A percentile compares a stretch with the other conserved stretches of the same genome.
Conservation (phyloP, 2,113 vertebrate species). For the Tor tambroides region DNA sequence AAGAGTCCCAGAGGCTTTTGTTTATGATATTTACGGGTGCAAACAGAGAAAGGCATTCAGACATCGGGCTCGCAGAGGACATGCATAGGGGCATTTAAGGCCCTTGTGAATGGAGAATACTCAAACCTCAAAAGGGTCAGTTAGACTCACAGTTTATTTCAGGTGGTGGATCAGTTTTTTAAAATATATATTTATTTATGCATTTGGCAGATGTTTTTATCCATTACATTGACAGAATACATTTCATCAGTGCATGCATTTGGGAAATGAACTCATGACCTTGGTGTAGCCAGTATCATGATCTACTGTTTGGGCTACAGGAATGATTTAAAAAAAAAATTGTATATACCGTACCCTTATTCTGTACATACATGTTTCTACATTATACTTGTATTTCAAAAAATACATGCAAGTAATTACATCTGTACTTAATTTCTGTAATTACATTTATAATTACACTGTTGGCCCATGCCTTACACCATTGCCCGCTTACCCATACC, state of each 20-base stretch:
- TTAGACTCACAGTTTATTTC: constrained; percentile 10
- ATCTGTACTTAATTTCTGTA: too few species aligned
- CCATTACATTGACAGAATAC: not conserved
- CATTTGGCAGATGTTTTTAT: not conserved
- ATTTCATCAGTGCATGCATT: not conserved
- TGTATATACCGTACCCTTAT: too few species aligned
- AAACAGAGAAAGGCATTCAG: constrained; percentile 41
- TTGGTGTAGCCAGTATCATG: not conserved
- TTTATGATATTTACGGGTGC: constrained; percentile 46
- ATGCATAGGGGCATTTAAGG: not conserved
- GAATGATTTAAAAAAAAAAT: too few species aligned
- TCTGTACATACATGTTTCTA: too few species aligned
- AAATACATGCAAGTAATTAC: too few species aligned
- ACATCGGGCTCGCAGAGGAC: not conserved
- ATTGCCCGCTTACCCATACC: too few species aligned
- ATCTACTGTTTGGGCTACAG: not conserved
- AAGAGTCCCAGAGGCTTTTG: constrained; percentile 28
- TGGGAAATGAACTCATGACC: not conserved
- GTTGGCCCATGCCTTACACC: too few species aligned
- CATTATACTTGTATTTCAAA: too few species aligned
- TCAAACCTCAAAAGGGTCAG: not conserved
- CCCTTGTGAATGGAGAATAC: too few species aligned
- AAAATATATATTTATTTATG: not conserved
- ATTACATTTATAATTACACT: too few species aligned
- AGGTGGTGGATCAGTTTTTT: not conserved